These are phyloP conservation scores for Gymnobelideus leadbeateri DNA, from an alignment of 2,113 vertebrate species.

Conservation along the genomic window DNA sequence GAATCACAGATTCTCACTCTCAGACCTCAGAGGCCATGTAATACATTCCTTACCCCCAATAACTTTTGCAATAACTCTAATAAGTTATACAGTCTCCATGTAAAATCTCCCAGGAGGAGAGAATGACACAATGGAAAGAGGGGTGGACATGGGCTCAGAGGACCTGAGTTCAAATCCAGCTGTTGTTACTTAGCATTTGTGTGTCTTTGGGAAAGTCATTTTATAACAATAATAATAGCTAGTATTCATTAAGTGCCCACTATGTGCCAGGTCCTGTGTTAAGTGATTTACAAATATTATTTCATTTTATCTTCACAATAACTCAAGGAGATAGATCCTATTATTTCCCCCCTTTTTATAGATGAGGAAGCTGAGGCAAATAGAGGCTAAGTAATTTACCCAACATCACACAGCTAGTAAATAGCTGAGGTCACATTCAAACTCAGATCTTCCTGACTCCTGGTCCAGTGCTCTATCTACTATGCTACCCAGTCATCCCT, in stretches of 20 bases:
- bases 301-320: background rate
- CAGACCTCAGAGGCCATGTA: background rate
- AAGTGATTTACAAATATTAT: background rate
- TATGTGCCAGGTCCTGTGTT: background rate
- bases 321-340: background rate
- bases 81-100: background rate
- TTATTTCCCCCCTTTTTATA: background rate
- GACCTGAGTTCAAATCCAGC: background rate
- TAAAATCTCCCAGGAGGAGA: background rate
- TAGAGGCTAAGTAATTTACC: background rate
- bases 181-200: background rate
- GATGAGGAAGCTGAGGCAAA: background rate
- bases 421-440: background rate
- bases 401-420: background rate
- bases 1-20: background rate
- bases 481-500: background rate
- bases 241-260: background rate
- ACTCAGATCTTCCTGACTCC: background rate
- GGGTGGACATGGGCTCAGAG: background rate
- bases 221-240: background rate
- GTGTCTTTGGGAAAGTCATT: background rate
- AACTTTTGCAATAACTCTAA: background rate
- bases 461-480: background rate
- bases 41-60: background rate
- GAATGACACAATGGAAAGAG: background rate